phyloP scores from a whole-genome alignment of 2,888 invertebrate genomes.

The Allophyes oxyacanthae region DNA sequence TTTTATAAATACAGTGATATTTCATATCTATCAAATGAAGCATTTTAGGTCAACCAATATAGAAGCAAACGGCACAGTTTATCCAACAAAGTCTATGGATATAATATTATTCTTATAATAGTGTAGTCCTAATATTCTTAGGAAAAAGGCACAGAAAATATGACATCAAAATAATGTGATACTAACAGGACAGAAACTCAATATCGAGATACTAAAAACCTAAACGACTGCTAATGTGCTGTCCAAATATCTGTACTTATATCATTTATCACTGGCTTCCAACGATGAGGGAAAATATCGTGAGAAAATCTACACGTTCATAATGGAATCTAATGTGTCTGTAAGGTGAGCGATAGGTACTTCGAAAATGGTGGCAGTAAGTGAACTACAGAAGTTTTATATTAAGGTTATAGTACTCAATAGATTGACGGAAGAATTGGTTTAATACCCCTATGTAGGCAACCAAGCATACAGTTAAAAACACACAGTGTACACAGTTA shows the following conservation, averaged over 20 bases:
- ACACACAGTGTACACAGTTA: too few species aligned
- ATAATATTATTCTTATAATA: constrained; percentile 24
- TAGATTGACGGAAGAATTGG: too few species aligned
- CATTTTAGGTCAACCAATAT: too few species aligned
- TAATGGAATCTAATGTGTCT: constrained; percentile 45
- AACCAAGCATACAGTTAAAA: too few species aligned
- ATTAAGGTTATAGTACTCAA: too few species aligned
- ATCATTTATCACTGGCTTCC: constrained; percentile 45
- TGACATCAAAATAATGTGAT: constrained; percentile 28
- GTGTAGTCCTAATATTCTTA: constrained; percentile 9
- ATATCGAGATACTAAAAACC: constrained; percentile 49
- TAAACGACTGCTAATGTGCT: constrained; percentile 49
- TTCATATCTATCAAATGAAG: too few species aligned
- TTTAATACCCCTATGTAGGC: too few species aligned
- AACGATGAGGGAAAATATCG: constrained; percentile 40
- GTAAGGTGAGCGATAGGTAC: constrained; percentile 25
- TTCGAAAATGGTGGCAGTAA: constrained; percentile 21
- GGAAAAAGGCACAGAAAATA: constrained; percentile 28
- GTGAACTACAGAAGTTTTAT: constrained; percentile 17
- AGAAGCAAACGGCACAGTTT: too few species aligned
- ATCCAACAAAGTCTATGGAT: not conserved
- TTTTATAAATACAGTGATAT: too few species aligned
- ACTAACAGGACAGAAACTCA: constrained; percentile 39
- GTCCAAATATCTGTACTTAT: constrained; percentile 47
- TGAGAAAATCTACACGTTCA: constrained; percentile 48